phyloP scores from a whole-genome alignment of 2,888 invertebrate species.

The Orthonevra nobilis region DNA sequence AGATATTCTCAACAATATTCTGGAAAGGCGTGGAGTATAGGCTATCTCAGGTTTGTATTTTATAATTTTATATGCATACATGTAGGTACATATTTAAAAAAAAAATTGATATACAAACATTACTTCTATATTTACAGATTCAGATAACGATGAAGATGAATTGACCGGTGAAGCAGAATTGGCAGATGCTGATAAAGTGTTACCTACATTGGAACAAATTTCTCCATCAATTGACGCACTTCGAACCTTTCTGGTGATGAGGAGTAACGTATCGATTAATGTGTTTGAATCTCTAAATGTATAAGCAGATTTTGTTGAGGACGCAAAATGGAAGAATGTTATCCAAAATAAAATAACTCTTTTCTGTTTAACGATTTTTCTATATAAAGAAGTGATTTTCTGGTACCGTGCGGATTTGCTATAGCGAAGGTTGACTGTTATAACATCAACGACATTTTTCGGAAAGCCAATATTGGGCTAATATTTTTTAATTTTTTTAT shows the following conservation, averaged over 20 bases:
- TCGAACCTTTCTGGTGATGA: background rate
- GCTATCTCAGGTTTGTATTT: background rate
- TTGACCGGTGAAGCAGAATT: background rate
- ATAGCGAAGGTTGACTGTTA: too few relatives aligned
- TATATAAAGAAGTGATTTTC: too few relatives aligned
- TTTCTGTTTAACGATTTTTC: too few relatives aligned
- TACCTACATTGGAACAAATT: background rate
- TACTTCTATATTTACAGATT: background rate
- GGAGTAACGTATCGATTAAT: slow-evolving; percentile 20
- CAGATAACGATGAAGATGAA: background rate
- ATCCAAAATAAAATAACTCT: too few relatives aligned
- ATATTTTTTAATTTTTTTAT: too few relatives aligned
- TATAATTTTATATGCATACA: background rate
- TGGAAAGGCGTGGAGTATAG: background rate
- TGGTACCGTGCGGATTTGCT: too few relatives aligned
- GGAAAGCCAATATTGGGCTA: too few relatives aligned
- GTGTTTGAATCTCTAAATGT: slow-evolving; percentile 20
- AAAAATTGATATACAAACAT: background rate
- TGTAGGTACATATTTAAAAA: background rate
- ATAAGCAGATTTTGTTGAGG: slow-evolving; percentile 24
- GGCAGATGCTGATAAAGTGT: background rate
- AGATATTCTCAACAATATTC: slow-evolving; percentile 25
- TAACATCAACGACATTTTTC: too few relatives aligned
- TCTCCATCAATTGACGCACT: background rate
- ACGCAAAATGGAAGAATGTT: slow-evolving; percentile 14